These are phyloP conservation scores for Tinea pellionella DNA, from an alignment of 2,888 invertebrate genomes.

Conservation along the genomic window DNA sequence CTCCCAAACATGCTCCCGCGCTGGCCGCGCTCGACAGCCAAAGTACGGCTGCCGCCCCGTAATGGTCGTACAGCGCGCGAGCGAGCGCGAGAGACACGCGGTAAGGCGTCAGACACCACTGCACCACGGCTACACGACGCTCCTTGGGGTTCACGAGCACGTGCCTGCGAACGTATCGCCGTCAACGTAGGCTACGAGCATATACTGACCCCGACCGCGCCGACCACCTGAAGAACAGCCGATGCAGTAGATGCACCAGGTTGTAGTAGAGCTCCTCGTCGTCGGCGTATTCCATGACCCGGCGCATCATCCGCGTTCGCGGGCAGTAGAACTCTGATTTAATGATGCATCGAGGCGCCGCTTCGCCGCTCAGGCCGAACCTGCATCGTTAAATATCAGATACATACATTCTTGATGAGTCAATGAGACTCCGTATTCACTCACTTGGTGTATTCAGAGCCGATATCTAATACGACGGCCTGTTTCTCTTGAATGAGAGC, in stretches of 20 bases:
- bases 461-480: conserved; percentile 90
- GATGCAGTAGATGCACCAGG: conserved; percentile 88
- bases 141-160: conserved; percentile 94
- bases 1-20: conserved; percentile 78
- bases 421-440: conserved; percentile 22
- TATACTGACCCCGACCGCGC: background rate
- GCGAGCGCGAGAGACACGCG: conserved; percentile 87
- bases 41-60: conserved; percentile 74
- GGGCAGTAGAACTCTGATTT: conserved; percentile 80
- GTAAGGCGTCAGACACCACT: conserved; percentile 88
- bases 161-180: conserved; percentile 66
- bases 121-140: conserved; percentile 90
- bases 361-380: conserved; percentile 92
- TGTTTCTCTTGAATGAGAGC: conserved; percentile 87
- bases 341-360: conserved; percentile 88
- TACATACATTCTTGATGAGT: background rate
- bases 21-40: conserved; percentile 63
- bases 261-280: conserved; percentile 83
- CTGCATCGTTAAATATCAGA: conserved; percentile 47
- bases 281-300: conserved; percentile 73
- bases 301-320: conserved; percentile 68
- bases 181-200: background rate
- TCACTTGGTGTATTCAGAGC: conserved; percentile 92
- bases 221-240: conserved; percentile 85
- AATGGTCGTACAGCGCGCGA: conserved; percentile 91